Evolutionary conservation across 2,888 invertebrate species (phyloP).

Genomic region (Dexiosoma caninum): DNA sequence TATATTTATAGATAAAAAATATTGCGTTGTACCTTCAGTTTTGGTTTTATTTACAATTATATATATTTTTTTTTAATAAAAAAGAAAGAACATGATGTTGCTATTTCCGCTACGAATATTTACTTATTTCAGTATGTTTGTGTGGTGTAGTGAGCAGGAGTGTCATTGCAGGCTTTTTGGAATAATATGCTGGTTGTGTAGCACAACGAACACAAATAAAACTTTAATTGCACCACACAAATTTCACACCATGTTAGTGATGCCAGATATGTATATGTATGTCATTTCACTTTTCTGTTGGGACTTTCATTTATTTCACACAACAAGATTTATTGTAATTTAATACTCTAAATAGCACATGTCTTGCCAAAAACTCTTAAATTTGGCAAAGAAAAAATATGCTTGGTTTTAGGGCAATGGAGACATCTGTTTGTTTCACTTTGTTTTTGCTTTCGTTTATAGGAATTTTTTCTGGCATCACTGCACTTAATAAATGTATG

Average conservation of each 20-base stretch:
- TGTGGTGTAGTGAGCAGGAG: not conserved
- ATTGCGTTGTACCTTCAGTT: not conserved
- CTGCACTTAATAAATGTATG: no score
- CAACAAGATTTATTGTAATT: no score
- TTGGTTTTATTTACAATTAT: not conserved
- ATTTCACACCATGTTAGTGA: constrained; percentile 15
- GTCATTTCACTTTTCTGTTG: no score
- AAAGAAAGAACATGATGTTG: not conserved
- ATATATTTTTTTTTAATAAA: not conserved
- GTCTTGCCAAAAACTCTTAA: no score
- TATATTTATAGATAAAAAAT: not conserved
- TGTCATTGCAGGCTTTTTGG: not conserved
- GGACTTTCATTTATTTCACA: no score
- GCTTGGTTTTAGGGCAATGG: no score
- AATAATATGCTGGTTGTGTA: not conserved
- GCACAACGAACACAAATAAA: constrained; percentile 24
- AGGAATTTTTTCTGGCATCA: no score
- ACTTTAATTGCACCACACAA: constrained; percentile 48
- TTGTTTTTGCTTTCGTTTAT: no score
- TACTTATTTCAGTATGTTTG: not conserved
- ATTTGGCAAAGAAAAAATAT: no score
- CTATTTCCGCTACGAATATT: not conserved
- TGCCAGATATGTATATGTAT: no score
- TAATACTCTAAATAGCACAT: no score
- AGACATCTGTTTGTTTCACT: no score